Conservation (phyloP, 2,113 vertebrate species). For the Dinomys branickii region DNA sequence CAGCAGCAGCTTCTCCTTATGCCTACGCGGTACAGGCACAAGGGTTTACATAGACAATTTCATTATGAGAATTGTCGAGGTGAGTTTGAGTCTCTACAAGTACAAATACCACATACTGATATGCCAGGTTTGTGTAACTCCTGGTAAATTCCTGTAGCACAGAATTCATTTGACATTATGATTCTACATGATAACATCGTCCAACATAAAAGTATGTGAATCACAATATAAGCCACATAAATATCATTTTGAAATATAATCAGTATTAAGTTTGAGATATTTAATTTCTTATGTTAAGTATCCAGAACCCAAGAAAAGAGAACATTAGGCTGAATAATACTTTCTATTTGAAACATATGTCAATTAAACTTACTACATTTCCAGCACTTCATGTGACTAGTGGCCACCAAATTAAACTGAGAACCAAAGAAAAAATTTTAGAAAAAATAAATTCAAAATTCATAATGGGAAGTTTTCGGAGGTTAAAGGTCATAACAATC, state of each 20-base stretch:
- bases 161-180: not conserved
- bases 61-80: not conserved
- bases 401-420: not conserved
- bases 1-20: slow-evolving; percentile 29
- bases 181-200: not conserved
- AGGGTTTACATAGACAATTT: slow-evolving; percentile 34
- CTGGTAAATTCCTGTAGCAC: not conserved
- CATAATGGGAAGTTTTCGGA: not conserved
- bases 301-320: not conserved
- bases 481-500: not conserved
- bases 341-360: not conserved
- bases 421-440: not conserved
- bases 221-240: slow-evolving; percentile 11
- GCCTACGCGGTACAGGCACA: not conserved
- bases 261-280: not conserved
- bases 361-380: not conserved
- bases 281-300: not conserved
- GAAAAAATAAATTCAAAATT: slow-evolving; percentile 50
- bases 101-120: not conserved
- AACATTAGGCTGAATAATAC: not conserved
- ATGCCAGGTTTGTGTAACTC: slow-evolving; percentile 3
- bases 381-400: not conserved
- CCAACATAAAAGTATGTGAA: not conserved
- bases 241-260: not conserved
- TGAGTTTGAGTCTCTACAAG: not conserved